These are phyloP conservation scores for Hyppa rectilinea DNA, from an alignment of 2,888 invertebrate species.

Conservation along the genomic window DNA sequence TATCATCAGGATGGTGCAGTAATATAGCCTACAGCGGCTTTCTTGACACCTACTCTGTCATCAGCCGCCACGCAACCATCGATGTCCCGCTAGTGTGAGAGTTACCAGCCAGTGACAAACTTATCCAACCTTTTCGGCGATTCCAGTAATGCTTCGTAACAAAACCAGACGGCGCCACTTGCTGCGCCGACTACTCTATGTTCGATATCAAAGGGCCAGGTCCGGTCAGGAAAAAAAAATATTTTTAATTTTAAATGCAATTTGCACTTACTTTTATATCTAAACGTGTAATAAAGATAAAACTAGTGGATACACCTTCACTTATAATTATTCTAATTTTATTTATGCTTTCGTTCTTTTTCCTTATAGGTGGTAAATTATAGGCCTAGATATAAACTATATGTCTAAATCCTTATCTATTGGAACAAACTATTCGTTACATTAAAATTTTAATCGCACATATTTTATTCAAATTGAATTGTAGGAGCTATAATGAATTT, in stretches of 20 bases:
- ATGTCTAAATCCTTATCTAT: conserved; percentile 35
- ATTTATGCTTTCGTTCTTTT: conserved; percentile 9
- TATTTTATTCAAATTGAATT: conserved; percentile 60
- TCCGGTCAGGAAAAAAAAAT: background rate
- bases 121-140: too few species aligned
- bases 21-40: too few species aligned
- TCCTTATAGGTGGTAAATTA: background rate
- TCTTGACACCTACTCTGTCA: too few species aligned
- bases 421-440: conserved; percentile 42
- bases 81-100: too few species aligned
- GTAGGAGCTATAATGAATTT: conserved; percentile 43
- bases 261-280: background rate
- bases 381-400: conserved; percentile 10
- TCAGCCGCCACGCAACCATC: too few species aligned
- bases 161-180: too few species aligned
- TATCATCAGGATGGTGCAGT: too few species aligned
- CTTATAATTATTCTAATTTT: conserved; percentile 1
- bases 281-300: conserved; percentile 7
- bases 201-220: background rate
- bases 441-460: conserved; percentile 50
- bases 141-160: too few species aligned
- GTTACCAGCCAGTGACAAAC: too few species aligned
- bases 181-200: too few species aligned
- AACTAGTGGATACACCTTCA: background rate
- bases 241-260: background rate